Evolutionary conservation across 2,113 vertebrate genomes (phyloP).

Genomic region (Cyanoderma ruficeps): DNA sequence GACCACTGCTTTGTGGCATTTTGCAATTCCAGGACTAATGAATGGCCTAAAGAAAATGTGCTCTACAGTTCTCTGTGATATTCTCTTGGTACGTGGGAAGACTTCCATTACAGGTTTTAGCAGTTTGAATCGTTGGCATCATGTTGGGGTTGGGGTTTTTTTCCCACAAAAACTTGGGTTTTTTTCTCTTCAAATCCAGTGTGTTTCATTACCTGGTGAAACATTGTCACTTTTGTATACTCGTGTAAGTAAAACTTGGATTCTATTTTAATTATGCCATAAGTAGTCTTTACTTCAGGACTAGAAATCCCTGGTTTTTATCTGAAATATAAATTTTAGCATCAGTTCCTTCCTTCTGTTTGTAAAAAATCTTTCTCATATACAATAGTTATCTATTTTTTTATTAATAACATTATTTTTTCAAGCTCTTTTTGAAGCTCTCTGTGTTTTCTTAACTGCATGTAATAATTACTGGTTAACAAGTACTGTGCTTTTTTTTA

Average conservation of each 20-base stretch:
- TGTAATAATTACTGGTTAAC: not conserved
- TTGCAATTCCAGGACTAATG: not conserved
- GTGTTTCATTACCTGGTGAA: not conserved
- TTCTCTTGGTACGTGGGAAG: not conserved
- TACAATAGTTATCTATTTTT: not conserved
- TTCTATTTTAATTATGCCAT: not conserved
- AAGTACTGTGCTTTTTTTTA: not conserved
- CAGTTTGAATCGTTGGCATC: not conserved
- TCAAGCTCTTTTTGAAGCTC: not conserved
- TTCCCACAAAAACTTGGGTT: not conserved
- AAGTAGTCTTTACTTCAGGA: not conserved
- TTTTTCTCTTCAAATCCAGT: not conserved
- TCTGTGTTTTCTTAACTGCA: not conserved
- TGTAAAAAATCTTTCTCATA: not conserved
- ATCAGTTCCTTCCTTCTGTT: not conserved
- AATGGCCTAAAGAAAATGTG: not conserved
- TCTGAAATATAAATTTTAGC: not conserved
- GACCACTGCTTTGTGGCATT: not conserved
- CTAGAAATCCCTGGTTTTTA: not conserved
- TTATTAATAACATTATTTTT: not conserved
- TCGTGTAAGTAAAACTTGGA: not conserved
- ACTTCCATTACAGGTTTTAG: not conserved
- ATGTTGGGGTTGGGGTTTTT: fast-evolving
- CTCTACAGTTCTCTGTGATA: not conserved
- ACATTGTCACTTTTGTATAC: not conserved